Percentiles rank a stretch among this genome's conserved stretches.
These are phyloP conservation scores for Kradibia gibbosae DNA, from an alignment of 1,140 invertebrate species.

Conservation along the genomic window DNA sequence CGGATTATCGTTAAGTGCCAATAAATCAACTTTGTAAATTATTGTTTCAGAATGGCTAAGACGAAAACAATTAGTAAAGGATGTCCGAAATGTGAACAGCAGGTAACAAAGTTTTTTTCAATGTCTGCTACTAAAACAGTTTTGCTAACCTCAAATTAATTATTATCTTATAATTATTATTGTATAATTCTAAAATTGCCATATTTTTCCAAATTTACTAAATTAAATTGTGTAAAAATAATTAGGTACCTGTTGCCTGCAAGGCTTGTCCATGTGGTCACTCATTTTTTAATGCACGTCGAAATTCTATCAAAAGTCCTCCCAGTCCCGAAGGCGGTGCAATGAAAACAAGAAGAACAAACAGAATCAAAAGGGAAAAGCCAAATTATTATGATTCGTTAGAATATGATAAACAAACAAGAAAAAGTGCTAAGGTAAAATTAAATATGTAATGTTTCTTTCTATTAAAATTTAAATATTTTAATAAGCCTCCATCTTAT, in stretches of 20 bases:
- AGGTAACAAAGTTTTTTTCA: constrained; percentile 66
- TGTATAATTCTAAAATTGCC: constrained; percentile 1
- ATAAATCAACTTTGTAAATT: neutral
- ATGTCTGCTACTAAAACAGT: neutral
- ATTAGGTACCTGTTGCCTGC: constrained; percentile 84
- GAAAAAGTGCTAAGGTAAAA: constrained; percentile 71
- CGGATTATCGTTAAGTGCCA: neutral
- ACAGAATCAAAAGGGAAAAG: constrained; percentile 82
- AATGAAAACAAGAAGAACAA: constrained; percentile 77
- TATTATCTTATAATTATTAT: neutral
- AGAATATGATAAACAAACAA: constrained; percentile 82
- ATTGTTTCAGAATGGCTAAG: constrained; percentile 65
- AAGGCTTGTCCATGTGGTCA: constrained; percentile 86
- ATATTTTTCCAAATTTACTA: constrained; percentile 6
- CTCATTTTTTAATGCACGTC: constrained; percentile 81
- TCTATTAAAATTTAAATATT: constrained; percentile 31
- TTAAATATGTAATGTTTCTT: neutral
- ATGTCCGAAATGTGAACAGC: constrained; percentile 77
- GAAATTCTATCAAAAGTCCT: constrained; percentile 74
- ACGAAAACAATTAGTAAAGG: constrained; percentile 76
- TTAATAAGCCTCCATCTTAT: neutral
- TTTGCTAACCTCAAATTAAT: constrained; percentile 40
- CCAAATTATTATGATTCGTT: constrained; percentile 88
- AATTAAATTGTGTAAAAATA: constrained; percentile 36
- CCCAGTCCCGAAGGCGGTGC: constrained; percentile 69